Conservation (phyloP, 92 coral and sea anemone genomes). For the Umimayanthus kanabou region DNA sequence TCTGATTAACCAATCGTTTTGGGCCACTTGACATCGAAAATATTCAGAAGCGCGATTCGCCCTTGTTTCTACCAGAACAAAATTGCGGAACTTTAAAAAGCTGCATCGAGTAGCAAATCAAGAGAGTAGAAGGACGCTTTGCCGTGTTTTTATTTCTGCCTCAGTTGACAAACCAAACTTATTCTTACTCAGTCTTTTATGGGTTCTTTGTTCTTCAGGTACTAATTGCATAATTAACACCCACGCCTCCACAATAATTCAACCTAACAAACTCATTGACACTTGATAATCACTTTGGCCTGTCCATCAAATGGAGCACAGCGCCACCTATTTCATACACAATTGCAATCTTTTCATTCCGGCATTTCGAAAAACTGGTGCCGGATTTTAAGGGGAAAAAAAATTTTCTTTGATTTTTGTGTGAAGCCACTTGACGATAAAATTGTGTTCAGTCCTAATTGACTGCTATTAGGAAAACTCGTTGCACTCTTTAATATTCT, state of each 20-base stretch:
- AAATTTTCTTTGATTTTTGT: background rate
- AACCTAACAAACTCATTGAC: conserved; percentile 36
- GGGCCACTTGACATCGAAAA: background rate
- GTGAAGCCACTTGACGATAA: background rate
- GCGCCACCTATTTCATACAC: background rate
- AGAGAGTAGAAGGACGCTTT: background rate
- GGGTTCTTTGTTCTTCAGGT: conserved; percentile 11
- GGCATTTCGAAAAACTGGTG: background rate
- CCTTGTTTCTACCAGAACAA: background rate
- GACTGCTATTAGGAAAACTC: background rate
- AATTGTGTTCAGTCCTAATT: background rate
- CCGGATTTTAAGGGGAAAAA: background rate
- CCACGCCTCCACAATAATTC: conserved; percentile 39
- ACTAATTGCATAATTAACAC: conserved; percentile 47
- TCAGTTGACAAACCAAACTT: background rate
- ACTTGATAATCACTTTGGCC: conserved; percentile 14
- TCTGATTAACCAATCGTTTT: conserved; percentile 9
- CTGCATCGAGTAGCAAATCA: background rate
- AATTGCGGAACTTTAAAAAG: background rate
- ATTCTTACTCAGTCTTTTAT: background rate
- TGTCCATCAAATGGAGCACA: background rate
- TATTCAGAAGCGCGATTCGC: background rate
- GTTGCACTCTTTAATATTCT: background rate
- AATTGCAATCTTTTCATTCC: background rate
- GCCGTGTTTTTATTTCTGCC: conserved; percentile 6